Percentiles rank a stretch among this genome's conserved stretches.
phyloP scores from a whole-genome alignment of 2,113 vertebrate species.

The Paralichthys olivaceus region DNA sequence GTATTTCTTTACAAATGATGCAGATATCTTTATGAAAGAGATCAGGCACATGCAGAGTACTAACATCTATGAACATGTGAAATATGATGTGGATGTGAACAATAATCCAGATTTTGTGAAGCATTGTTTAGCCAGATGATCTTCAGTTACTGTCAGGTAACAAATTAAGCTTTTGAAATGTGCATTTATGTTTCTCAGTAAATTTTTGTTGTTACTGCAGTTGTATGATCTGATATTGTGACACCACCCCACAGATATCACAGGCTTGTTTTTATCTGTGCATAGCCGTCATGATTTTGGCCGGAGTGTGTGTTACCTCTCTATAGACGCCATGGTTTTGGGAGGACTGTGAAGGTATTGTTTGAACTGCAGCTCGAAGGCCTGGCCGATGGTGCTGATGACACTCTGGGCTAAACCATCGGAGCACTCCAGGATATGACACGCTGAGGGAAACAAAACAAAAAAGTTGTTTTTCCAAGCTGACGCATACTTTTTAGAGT shows the following conservation, averaged over 20 bases:
- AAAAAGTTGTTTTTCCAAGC: neutral
- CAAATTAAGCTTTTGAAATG: too few relatives aligned
- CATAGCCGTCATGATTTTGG: conserved; percentile 67
- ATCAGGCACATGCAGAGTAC: too few relatives aligned
- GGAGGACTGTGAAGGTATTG: conserved; percentile 96
- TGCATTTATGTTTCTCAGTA: too few relatives aligned
- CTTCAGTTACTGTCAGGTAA: too few relatives aligned
- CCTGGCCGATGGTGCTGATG: conserved; percentile 97
- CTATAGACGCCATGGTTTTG: conserved; percentile 81
- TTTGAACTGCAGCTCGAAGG: conserved; percentile 97
- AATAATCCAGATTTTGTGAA: too few relatives aligned
- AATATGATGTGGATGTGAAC: too few relatives aligned
- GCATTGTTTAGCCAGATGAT: too few relatives aligned
- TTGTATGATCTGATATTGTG: neutral
- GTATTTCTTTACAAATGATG: too few relatives aligned
- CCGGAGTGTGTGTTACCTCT: conserved; percentile 85
- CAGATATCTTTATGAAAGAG: too few relatives aligned
- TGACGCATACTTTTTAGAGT: neutral
- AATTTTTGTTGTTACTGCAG: neutral
- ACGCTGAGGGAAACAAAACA: conserved; percentile 81
- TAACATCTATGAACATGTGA: too few relatives aligned
- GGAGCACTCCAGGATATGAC: conserved; percentile 96
- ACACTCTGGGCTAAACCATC: conserved; percentile 94
- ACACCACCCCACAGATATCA: neutral
- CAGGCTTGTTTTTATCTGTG: neutral